Evolutionary conservation across 2,888 invertebrate species (phyloP), one percentile per base, ranked within the genome.

Genomic region (Phyllotreta cruciferae): DNA sequence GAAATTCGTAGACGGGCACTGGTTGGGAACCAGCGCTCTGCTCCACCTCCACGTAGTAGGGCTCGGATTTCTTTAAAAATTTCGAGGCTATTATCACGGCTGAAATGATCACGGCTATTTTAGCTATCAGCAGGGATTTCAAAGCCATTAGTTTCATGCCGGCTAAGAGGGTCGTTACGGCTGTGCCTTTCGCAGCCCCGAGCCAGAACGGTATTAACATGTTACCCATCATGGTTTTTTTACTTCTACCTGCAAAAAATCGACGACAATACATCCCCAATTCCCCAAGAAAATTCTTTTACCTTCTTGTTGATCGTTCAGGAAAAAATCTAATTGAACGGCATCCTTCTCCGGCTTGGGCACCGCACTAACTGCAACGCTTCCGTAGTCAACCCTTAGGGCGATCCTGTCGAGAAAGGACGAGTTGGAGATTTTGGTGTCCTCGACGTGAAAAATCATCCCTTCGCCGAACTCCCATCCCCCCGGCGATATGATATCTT

Each of bases 61-160:
- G 68, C 8, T 70, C 58, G 39, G 71, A 64, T 6, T 73, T 62
- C 13, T 72, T 66, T 35, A 75, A 70, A 10, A 74, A 68, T 53
- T 77, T 76, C 4, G 69, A 60, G 11, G 74, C 35, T 10, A 77
- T 60, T 77, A 90, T 83, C 67, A 86, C 83, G 0, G 83, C 81
- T 0, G 90, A 87, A 8, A 88, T 84, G n/a, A 89, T 70, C 8
- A 90, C 79, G 0, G 90, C 90, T 66, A 89, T 74, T 74, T 90
- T 90, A 54, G 90, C 89, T 49, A 90, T 84, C n/a, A 87, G 78
- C 68, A 90, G 82, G 0, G 91, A 88, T 76, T 91, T 90, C 6
- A 91, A 72, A 0, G 89, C 88, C 2, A 73, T 45, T 10, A 71
- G 13, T 56, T 74, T 73, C 24, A 71, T 52, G 8, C 65, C 45